phyloP scores from a whole-genome alignment of 1,140 invertebrate genomes.

The Probaryconus sp. region DNA sequence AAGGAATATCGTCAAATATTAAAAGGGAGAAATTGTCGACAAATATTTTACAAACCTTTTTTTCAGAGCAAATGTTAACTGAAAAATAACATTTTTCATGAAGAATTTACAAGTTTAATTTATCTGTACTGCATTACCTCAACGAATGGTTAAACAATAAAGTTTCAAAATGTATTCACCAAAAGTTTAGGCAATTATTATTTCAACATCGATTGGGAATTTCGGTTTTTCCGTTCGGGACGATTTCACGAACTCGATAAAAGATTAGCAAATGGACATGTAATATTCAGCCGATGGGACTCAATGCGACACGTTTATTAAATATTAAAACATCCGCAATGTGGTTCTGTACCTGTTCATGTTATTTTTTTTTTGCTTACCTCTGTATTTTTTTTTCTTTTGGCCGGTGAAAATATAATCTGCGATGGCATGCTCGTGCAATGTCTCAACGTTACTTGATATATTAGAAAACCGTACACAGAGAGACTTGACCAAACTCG shows the following conservation, averaged over 20 bases:
- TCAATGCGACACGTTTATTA: conserved; percentile 24
- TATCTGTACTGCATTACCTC: too few relatives aligned
- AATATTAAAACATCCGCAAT: conserved; percentile 37
- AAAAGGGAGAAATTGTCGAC: too few relatives aligned
- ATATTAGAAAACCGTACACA: conserved; percentile 28
- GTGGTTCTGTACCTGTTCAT: conserved; percentile 5
- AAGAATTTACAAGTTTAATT: too few relatives aligned
- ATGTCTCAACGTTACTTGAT: conserved; percentile 40
- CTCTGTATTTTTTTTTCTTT: conserved; percentile 13
- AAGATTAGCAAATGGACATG: conserved; percentile 21
- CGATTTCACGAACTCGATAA: background rate
- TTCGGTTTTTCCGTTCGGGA: too few relatives aligned
- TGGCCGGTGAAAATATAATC: conserved; percentile 25
- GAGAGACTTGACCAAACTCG: conserved; percentile 28
- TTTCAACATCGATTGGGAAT: too few relatives aligned
- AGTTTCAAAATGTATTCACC: too few relatives aligned
- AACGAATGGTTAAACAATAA: too few relatives aligned
- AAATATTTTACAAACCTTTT: too few relatives aligned
- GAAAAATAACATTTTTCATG: too few relatives aligned
- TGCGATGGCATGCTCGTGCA: conserved; percentile 30
- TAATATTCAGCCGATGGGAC: conserved; percentile 22
- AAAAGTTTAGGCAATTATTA: too few relatives aligned
- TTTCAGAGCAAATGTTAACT: too few relatives aligned
- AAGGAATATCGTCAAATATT: too few relatives aligned
- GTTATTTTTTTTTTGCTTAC: conserved; percentile 14